A percentile compares a stretch with the other conserved stretches of the same genome.
Evolutionary conservation across 2,888 invertebrate species (phyloP).

Genomic region (Artemia sinica): DNA sequence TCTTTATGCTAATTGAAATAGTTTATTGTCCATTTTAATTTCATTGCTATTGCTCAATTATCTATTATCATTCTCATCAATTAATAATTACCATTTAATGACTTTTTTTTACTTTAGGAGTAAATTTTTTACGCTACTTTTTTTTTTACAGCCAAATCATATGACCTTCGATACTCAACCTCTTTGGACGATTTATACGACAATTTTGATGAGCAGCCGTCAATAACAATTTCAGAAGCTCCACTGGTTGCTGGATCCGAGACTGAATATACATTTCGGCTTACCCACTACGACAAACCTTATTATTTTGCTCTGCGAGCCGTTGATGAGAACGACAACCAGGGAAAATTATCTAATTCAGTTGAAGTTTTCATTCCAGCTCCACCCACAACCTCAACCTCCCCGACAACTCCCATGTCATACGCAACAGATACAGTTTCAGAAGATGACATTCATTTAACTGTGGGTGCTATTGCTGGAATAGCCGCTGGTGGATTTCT

Average conservation of each 20-base stretch:
- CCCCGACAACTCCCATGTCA: conserved; percentile 30
- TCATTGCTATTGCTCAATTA: too few species aligned
- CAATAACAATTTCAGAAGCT: conserved; percentile 17
- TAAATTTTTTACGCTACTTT: not conserved
- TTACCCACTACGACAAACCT: conserved; percentile 36
- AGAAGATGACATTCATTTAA: conserved; percentile 15
- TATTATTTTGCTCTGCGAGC: conserved; percentile 40
- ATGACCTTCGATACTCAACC: conserved; percentile 33
- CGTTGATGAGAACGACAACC: conserved; percentile 34
- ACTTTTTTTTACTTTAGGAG: too few species aligned
- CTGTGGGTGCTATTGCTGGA: conserved; percentile 20
- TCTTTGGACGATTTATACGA: conserved; percentile 34
- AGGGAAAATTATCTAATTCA: conserved; percentile 36
- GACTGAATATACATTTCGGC: conserved; percentile 36
- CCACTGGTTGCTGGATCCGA: conserved; percentile 38
- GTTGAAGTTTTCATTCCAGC: conserved; percentile 38
- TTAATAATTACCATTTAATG: too few species aligned
- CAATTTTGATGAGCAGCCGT: conserved; percentile 29
- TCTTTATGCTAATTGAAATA: too few species aligned
- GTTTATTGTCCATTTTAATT: too few species aligned
- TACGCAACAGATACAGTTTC: conserved; percentile 14
- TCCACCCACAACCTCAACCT: conserved; percentile 38
- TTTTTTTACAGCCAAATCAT: conserved; percentile 32
- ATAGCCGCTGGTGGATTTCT: conserved; percentile 24
- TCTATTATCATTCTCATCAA: too few species aligned